A percentile compares a stretch with the other conserved stretches of the same genome.
Conservation (phyloP, 23 tunicate genomes). For the Diplosoma virens region DNA sequence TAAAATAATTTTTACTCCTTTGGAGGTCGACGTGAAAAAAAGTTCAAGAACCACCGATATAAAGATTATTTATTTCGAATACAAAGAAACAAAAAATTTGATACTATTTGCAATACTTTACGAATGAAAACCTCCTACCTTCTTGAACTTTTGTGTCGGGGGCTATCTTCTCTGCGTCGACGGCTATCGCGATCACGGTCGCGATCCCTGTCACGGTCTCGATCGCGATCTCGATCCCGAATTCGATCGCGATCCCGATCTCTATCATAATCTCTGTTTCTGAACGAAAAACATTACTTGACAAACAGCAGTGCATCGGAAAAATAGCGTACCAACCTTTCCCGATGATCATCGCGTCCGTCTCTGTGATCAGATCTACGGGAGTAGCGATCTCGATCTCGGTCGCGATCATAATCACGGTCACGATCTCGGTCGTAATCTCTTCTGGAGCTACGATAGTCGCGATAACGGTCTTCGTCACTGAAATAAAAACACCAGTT, state of each 20-base stretch:
- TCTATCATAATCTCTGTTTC: constrained; percentile 13
- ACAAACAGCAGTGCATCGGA: too few species aligned
- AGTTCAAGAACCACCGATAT: too few species aligned
- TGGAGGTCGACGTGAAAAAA: too few species aligned
- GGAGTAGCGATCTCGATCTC: constrained; percentile 45
- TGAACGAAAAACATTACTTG: not conserved
- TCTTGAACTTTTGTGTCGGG: constrained; percentile 64
- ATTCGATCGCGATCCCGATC: constrained; percentile 42
- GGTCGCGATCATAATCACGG: constrained; percentile 36
- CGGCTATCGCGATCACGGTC: constrained; percentile 67
- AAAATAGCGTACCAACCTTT: constrained; percentile 19
- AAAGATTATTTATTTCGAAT: too few species aligned
- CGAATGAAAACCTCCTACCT: too few species aligned
- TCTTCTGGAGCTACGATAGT: constrained; percentile 34
- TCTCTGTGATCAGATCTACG: constrained; percentile 53
- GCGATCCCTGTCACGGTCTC: constrained; percentile 60
- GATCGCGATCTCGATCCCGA: constrained; percentile 58
- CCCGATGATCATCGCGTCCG: constrained; percentile 43
- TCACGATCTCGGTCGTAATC: constrained; percentile 73
- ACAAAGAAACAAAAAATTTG: too few species aligned
- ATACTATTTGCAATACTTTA: too few species aligned
- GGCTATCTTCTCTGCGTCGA: constrained; percentile 68
- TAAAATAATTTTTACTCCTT: too few species aligned
- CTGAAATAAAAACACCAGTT: not conserved
- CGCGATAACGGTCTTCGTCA: constrained; percentile 43